Evolutionary conservation across 2,797 vertebrate species (phyloP).

Genomic region (Nannoperca australis): DNA sequence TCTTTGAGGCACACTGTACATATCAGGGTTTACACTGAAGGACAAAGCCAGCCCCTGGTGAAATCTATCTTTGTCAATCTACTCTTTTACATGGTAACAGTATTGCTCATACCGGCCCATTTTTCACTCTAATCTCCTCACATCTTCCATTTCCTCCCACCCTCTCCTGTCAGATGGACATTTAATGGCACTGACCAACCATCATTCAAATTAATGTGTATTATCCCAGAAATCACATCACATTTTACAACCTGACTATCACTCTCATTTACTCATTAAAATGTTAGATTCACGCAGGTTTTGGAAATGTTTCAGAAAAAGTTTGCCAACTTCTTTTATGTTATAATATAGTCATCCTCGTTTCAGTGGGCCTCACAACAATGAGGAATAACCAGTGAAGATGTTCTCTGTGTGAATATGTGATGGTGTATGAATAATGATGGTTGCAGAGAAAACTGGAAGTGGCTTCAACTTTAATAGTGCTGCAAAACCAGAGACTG

Average conservation of each 20-base stretch:
- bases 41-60: constrained; percentile 54
- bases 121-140: constrained; percentile 75
- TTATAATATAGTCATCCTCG: neutral
- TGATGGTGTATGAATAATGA: neutral
- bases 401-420: neutral
- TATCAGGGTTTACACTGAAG: constrained; percentile 55
- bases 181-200: constrained; percentile 66
- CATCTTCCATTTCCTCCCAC: constrained; percentile 67
- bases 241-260: constrained; percentile 51
- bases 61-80: constrained; percentile 74
- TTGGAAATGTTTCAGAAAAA: constrained; percentile 35
- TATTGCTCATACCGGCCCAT: constrained; percentile 69
- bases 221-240: constrained; percentile 66
- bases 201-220: constrained; percentile 69
- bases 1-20: constrained; percentile 22
- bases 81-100: constrained; percentile 67
- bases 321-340: constrained; percentile 19
- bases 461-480: neutral
- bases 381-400: neutral
- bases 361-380: neutral
- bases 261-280: constrained; percentile 26
- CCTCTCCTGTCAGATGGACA: constrained; percentile 62
- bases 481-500: neutral
- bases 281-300: constrained; percentile 15
- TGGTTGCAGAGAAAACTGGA: neutral